These are phyloP conservation scores for Rhyacichthys aspro DNA, from an alignment of 2,797 vertebrate species.

Conservation along the genomic window DNA sequence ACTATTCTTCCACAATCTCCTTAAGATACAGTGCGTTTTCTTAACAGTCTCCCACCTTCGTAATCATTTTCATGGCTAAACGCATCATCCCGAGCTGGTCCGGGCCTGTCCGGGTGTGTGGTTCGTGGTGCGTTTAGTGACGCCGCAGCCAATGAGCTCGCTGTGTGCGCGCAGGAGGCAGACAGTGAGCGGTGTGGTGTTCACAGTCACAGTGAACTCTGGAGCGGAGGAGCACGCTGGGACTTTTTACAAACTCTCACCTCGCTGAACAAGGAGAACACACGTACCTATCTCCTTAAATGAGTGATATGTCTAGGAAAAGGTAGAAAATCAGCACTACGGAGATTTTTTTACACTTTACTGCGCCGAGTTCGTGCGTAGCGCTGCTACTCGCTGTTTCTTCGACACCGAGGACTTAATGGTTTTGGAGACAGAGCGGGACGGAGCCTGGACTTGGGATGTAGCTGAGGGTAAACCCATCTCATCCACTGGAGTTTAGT, in stretches of 20 bases:
- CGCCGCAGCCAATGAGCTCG: slow-evolving; percentile 72
- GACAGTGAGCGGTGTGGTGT: slow-evolving; percentile 22
- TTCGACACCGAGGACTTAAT: slow-evolving; percentile 25
- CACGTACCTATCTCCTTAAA: too few species aligned
- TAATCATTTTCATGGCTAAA: background rate
- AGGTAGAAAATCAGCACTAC: background rate
- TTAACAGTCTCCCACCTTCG: too few species aligned
- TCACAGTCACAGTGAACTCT: slow-evolving; percentile 45
- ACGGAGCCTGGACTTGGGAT: slow-evolving; percentile 45
- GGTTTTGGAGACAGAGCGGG: slow-evolving; percentile 10
- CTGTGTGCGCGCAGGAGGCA: slow-evolving; percentile 49
- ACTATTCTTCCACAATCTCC: too few species aligned
- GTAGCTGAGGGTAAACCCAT: slow-evolving; percentile 31
- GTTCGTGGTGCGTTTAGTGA: slow-evolving; percentile 64
- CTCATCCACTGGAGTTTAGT: background rate
- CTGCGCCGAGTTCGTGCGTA: slow-evolving; percentile 11
- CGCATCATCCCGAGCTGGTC: background rate
- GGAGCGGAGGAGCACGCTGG: slow-evolving; percentile 45
- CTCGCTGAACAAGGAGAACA: background rate
- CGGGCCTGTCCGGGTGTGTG: slow-evolving; percentile 35
- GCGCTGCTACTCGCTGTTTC: background rate
- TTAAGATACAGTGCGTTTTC: too few species aligned
- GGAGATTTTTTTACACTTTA: slow-evolving; percentile 2
- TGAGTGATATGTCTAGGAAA: too few species aligned
- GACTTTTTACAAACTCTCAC: slow-evolving; percentile 7